These are phyloP conservation scores for Scolanthus callimorphus DNA, from an alignment of 92 coral and sea anemone species.

Conservation along the genomic window DNA sequence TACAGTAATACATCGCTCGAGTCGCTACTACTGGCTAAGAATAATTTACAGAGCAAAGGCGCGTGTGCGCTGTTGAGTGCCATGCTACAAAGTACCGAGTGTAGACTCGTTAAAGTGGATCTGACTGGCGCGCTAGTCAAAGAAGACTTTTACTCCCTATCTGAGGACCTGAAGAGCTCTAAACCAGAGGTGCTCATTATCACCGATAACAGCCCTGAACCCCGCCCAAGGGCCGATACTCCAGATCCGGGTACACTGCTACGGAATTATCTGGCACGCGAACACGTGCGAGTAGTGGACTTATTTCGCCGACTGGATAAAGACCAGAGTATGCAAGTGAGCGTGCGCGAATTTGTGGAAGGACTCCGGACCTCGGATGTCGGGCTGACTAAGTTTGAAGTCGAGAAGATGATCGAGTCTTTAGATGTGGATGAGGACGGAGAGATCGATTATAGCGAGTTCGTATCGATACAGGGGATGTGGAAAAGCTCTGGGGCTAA, in stretches of 20 bases:
- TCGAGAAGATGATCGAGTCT: constrained; percentile 69
- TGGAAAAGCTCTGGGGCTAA: constrained; percentile 43
- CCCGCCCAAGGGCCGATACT: constrained; percentile 33
- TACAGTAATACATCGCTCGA: constrained; percentile 54
- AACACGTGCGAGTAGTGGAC: constrained; percentile 77
- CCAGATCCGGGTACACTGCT: constrained; percentile 76
- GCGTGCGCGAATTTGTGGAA: constrained; percentile 77
- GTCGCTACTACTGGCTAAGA: constrained; percentile 54
- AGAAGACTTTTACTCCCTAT: constrained; percentile 47
- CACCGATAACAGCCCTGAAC: constrained; percentile 63
- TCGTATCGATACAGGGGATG: constrained; percentile 80
- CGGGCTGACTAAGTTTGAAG: constrained; percentile 74
- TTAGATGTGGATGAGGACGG: constrained; percentile 84
- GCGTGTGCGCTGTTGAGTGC: constrained; percentile 67
- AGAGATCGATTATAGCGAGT: constrained; percentile 89
- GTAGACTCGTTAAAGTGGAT: constrained; percentile 51
- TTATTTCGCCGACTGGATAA: constrained; percentile 69
- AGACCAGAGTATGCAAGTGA: constrained; percentile 91
- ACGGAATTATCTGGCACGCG: constrained; percentile 75
- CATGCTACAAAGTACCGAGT: constrained; percentile 51
- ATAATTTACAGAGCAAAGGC: constrained; percentile 65
- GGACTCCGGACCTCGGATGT: constrained; percentile 78
- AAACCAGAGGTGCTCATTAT: constrained; percentile 50
- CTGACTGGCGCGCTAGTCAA: constrained; percentile 51
- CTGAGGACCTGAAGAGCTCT: constrained; percentile 40